Base-by-base conservation (phyloP, 1,140 invertebrate genomes). In the Acromyrmex heyeri region DNA sequence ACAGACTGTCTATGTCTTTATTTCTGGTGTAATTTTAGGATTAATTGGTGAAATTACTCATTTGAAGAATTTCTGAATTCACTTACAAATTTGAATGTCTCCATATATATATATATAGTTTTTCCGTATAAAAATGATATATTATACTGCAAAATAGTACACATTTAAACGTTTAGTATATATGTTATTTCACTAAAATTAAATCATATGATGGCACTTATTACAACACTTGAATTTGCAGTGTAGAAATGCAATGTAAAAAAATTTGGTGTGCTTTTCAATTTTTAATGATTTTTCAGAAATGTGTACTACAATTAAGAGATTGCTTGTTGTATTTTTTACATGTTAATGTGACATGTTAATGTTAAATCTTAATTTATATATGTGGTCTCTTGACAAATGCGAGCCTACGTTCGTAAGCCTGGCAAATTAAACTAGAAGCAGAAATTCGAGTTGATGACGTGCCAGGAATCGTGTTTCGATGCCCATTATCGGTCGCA, bases 401-500 rank as follows among this genome's bases (percentile, higher is more conserved):
- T n/a, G 0, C 44, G 27, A 30, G 16, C 8, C 18, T 27, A 30
- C 70, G 18, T 55, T 73, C 30, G 44, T 27, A 27, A 53, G 7
- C 70, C 27, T 24, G 10, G 27, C 70, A 18, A 24, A 73, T 44
- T 12, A 38, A 59, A 38, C 53, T 24, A 12, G 18, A n/a, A 64
- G n/a, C 24, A 50, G 38, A 64, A 57, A 61, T 16, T n/a, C 64
- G 34, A 30, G 18, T 18, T 65, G 38, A 16, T 77, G 24, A 78
- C 61, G 44, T 16, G 44, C 27, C 10, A 27, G 44, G 34, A 65
- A 21, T 16, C 34, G n/a, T 21, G 38, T 50, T 48, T 30, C 38
- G n/a, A 53, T 77, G 59, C 18, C 38, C 27, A 48, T 65, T 78
- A 78, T 78, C 61, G 24, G 24, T 61, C 57, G n/a, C 75, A 77